Evolutionary conservation across 1,140 invertebrate species (phyloP).

Genomic region (Oncopeltus fasciatus): DNA sequence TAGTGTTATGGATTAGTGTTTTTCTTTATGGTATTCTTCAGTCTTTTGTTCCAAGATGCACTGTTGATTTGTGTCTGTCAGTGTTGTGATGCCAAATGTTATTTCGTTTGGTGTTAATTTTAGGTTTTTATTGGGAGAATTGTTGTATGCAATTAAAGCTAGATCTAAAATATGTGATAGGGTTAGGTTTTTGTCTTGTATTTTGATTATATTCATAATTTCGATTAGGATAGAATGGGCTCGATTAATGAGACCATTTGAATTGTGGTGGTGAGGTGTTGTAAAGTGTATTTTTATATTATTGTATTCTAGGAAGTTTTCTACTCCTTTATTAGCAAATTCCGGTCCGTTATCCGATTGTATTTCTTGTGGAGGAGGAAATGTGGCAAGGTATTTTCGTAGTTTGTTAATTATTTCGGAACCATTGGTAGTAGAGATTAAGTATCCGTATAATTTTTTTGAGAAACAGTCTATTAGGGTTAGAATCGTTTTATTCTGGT

Average conservation of each 20-base stretch:
- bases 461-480: too few species aligned
- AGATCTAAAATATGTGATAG: neutral
- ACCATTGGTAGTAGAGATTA: too few species aligned
- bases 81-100: neutral
- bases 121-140: neutral
- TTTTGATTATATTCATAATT: neutral
- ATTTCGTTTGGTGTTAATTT: slow-evolving; percentile 11
- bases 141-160: slow-evolving; percentile 3
- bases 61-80: neutral
- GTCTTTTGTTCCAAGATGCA: neutral
- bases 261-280: neutral
- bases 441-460: too few species aligned
- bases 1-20: neutral
- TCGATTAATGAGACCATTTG: neutral
- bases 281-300: neutral
- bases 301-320: neutral
- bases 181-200: neutral
- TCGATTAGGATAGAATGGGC: neutral
- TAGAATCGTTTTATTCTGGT: too few species aligned
- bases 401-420: too few species aligned
- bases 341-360: too few species aligned
- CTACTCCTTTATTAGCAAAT: slow-evolving; percentile 12
- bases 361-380: too few species aligned
- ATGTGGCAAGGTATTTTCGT: too few species aligned
- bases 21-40: neutral